Percentiles rank a stretch among this genome's conserved stretches.
Evolutionary conservation across 2,888 invertebrate species (phyloP).

Genomic region (Cephus pygmeus): DNA sequence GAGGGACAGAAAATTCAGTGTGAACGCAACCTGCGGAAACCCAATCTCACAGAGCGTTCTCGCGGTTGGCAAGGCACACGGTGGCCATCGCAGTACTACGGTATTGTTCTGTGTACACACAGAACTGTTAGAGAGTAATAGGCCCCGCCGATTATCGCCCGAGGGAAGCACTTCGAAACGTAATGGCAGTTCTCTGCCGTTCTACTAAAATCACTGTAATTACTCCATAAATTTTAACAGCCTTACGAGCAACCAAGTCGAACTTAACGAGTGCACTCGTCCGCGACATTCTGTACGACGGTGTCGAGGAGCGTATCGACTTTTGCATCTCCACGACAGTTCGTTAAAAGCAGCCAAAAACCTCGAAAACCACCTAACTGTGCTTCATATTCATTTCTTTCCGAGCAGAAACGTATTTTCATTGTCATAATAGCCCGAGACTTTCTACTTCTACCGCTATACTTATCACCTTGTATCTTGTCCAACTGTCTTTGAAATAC

Average conservation of each 20-base stretch:
- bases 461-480: neutral
- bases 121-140: slow-evolving; percentile 5
- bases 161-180: neutral
- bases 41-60: neutral
- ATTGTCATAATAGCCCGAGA: neutral
- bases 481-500: neutral
- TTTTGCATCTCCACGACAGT: neutral
- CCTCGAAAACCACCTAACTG: neutral
- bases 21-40: neutral
- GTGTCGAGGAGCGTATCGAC: too few species aligned
- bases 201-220: slow-evolving; percentile 18
- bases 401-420: neutral
- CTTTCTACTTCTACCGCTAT: neutral
- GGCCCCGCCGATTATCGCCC: neutral
- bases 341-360: neutral
- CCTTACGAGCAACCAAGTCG: neutral
- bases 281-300: too few species aligned
- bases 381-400: neutral
- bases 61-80: neutral
- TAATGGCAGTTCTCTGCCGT: slow-evolving; percentile 16
- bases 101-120: slow-evolving; percentile 7
- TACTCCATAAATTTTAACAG: slow-evolving; percentile 22
- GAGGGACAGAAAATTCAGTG: neutral
- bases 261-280: neutral
- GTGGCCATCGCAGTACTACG: neutral